A percentile compares a stretch with the other conserved stretches of the same genome.
Evolutionary conservation across 2,113 vertebrate species (phyloP).

Genomic region (Dromas ardeola): DNA sequence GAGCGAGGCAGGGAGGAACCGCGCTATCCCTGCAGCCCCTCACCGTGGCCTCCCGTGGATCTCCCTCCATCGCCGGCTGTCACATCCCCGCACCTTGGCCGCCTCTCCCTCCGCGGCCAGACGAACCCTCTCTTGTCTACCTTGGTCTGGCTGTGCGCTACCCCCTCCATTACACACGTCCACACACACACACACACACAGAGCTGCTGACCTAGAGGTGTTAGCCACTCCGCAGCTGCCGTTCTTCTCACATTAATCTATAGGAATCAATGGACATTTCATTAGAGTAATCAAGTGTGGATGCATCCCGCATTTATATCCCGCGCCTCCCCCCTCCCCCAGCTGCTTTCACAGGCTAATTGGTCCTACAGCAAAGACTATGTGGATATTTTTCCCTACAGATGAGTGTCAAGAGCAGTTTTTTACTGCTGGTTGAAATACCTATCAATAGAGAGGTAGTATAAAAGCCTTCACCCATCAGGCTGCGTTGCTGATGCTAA

Average conservation of each 20-base stretch:
- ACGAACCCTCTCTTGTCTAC: background rate
- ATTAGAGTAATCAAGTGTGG: slow-evolving; percentile 87
- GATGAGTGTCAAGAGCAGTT: slow-evolving; percentile 77
- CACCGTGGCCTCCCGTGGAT: background rate
- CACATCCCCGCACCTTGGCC: background rate
- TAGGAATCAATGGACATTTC: slow-evolving; percentile 87
- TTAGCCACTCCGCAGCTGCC: slow-evolving; percentile 80
- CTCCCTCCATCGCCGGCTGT: background rate
- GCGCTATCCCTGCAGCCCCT: background rate
- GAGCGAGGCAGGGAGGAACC: background rate
- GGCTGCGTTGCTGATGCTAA: slow-evolving; percentile 51
- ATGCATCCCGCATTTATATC: slow-evolving; percentile 81
- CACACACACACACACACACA: background rate
- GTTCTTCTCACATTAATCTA: slow-evolving; percentile 86
- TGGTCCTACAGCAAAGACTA: slow-evolving; percentile 76
- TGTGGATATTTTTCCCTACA: slow-evolving; percentile 77
- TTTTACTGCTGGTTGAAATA: slow-evolving; percentile 77
- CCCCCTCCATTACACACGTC: background rate
- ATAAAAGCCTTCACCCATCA: slow-evolving; percentile 71
- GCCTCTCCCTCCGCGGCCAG: background rate
- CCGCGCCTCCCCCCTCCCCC: slow-evolving; percentile 49
- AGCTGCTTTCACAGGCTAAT: slow-evolving; percentile 77
- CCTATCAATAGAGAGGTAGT: slow-evolving; percentile 68
- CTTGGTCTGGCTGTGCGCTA: background rate
- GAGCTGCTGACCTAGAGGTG: slow-evolving; percentile 78